A percentile compares a stretch with the other conserved stretches of the same genome.
phyloP scores from a whole-genome alignment of 1,140 invertebrate species.

The Zaprionus inermis region DNA sequence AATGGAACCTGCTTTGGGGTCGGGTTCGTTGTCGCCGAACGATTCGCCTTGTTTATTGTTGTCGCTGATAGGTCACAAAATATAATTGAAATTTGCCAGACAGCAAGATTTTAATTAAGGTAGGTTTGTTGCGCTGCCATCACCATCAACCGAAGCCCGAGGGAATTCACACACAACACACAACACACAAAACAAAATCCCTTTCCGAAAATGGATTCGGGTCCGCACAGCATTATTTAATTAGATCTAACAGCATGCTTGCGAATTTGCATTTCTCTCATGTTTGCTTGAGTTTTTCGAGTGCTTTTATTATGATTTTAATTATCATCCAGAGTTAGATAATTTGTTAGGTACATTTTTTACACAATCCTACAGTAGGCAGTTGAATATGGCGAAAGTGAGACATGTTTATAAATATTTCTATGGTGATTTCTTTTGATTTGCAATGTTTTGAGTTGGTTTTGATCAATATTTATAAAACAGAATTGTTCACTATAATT shows the following conservation, averaged over 20 bases:
- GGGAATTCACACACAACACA: not conserved
- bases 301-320: not conserved
- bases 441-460: too few relatives aligned
- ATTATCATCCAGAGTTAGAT: not conserved
- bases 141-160: too few relatives aligned
- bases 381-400: too few relatives aligned
- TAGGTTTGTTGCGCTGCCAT: not conserved
- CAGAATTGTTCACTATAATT: too few relatives aligned
- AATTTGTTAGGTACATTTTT: not conserved
- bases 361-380: too few relatives aligned
- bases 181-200: not conserved
- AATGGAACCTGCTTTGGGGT: not conserved
- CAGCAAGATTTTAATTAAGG: slow-evolving; percentile 63
- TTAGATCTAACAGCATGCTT: not conserved
- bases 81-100: slow-evolving; percentile 69
- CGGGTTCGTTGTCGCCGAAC: slow-evolving; percentile 4
- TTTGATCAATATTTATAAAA: too few relatives aligned
- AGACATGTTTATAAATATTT: too few relatives aligned
- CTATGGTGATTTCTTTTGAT: too few relatives aligned
- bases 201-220: not conserved
- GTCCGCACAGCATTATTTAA: not conserved
- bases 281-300: not conserved
- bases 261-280: not conserved
- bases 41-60: slow-evolving; percentile 69
- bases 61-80: slow-evolving; percentile 75